Percentiles rank a stretch among this genome's conserved stretches.
Conservation (phyloP, 2,888 invertebrate species). For the Dusona sp. region DNA sequence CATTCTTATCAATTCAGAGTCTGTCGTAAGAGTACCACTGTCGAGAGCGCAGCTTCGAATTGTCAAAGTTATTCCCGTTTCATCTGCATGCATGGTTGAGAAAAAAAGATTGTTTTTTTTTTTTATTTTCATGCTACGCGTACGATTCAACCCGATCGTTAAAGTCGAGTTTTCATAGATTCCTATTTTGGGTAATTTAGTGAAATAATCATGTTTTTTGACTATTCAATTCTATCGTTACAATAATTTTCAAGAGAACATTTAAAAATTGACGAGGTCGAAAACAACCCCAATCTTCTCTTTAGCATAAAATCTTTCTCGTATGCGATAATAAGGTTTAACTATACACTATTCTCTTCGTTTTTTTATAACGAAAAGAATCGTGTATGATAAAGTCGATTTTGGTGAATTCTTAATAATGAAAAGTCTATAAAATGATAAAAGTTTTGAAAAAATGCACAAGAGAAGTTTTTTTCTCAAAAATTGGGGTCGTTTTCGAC, state of each 20-base stretch:
- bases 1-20: conserved; percentile 98
- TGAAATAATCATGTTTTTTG: background rate
- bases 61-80: conserved; percentile 92
- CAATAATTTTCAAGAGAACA: background rate
- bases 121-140: background rate
- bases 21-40: conserved; percentile 97
- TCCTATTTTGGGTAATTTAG: background rate
- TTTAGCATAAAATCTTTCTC: too few relatives aligned
- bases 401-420: too few relatives aligned
- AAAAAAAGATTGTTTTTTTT: background rate
- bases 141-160: background rate
- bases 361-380: too few relatives aligned
- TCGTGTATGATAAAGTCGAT: too few relatives aligned
- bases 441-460: too few relatives aligned
- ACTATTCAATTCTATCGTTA: background rate
- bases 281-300: too few relatives aligned
- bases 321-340: too few relatives aligned
- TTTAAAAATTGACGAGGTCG: background rate
- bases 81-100: conserved; percentile 86
- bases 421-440: too few relatives aligned
- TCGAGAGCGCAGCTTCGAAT: conserved; percentile 98
- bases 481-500: too few relatives aligned
- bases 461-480: too few relatives aligned
- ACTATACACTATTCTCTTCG: too few relatives aligned
- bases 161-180: background rate